Percentiles rank a stretch among this genome's conserved stretches.
Evolutionary conservation across 2,113 vertebrate species (phyloP).

Genomic region (Perca fluviatilis): DNA sequence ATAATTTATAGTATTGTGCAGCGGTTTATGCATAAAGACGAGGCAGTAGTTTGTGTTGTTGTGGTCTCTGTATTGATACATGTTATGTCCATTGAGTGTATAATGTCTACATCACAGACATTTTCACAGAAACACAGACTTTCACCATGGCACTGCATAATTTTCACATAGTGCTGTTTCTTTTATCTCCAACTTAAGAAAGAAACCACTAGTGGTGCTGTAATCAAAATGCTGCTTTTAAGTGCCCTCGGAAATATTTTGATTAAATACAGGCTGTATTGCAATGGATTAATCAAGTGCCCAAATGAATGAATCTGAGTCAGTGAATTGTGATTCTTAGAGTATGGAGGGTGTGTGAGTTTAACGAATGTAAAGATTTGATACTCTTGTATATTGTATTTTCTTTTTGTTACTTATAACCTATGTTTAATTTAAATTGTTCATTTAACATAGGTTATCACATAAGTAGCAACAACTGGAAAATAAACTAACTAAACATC

Average conservation of each 20-base stretch:
- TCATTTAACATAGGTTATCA: background rate
- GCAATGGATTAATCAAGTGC: background rate
- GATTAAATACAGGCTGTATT: background rate
- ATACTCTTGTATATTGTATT: background rate
- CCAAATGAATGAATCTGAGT: background rate
- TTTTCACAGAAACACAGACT: background rate
- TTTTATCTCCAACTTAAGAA: slow-evolving; percentile 75
- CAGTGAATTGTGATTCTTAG: background rate
- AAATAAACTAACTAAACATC: background rate
- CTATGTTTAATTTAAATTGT: background rate
- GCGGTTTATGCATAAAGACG: background rate
- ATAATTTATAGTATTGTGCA: background rate
- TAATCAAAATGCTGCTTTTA: slow-evolving; percentile 41
- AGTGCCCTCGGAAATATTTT: slow-evolving; percentile 18
- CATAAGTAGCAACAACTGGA: background rate
- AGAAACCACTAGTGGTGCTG: slow-evolving; percentile 7
- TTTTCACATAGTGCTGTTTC: slow-evolving; percentile 7
- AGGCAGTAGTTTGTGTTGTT: slow-evolving; percentile 1
- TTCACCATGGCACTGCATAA: background rate
- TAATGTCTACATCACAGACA: background rate
- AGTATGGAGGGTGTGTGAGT: too few relatives aligned
- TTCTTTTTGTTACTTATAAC: background rate
- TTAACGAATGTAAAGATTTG: background rate
- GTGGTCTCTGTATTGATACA: background rate
- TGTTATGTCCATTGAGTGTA: background rate